phyloP scores from a whole-genome alignment of 2,888 invertebrate species.

The Clepsis dumicolana region DNA sequence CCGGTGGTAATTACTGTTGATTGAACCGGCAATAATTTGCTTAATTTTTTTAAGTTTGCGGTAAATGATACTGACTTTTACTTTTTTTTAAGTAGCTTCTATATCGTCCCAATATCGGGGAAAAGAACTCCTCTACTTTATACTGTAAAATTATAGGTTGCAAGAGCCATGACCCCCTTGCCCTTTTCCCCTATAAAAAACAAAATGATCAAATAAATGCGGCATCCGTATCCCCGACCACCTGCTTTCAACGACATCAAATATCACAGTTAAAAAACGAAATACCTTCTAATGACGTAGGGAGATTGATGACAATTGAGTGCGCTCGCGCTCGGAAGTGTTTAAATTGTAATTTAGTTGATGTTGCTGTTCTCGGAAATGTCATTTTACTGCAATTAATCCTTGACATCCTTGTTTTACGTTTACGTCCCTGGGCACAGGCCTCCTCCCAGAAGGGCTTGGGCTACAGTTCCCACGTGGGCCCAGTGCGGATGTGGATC shows the following conservation, averaged over 20 bases:
- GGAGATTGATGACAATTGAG: constrained; percentile 61
- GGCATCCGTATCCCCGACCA: constrained; percentile 48
- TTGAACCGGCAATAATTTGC: constrained; percentile 11
- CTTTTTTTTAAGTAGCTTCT: neutral
- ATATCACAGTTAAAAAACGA: constrained; percentile 64
- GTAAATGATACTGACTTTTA: constrained; percentile 36
- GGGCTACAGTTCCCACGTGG: too few species aligned
- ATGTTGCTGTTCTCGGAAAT: too few species aligned
- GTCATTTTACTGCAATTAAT: too few species aligned
- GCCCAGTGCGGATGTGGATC: too few species aligned
- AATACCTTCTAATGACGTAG: constrained; percentile 60
- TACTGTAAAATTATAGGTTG: too few species aligned
- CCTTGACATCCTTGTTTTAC: too few species aligned
- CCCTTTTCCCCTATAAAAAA: neutral
- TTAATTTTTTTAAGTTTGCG: constrained; percentile 1
- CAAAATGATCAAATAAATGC: constrained; percentile 44
- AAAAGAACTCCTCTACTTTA: too few species aligned
- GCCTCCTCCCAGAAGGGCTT: too few species aligned
- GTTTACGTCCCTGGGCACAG: too few species aligned
- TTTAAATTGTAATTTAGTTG: neutral
- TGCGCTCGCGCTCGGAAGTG: constrained; percentile 46
- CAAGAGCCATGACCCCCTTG: neutral
- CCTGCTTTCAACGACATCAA: constrained; percentile 66
- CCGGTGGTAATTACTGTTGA: neutral
- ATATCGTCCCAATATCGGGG: too few species aligned